Evolutionary conservation across 1,140 invertebrate genomes (phyloP).

Genomic region (Brachionus rotundiformis): DNA sequence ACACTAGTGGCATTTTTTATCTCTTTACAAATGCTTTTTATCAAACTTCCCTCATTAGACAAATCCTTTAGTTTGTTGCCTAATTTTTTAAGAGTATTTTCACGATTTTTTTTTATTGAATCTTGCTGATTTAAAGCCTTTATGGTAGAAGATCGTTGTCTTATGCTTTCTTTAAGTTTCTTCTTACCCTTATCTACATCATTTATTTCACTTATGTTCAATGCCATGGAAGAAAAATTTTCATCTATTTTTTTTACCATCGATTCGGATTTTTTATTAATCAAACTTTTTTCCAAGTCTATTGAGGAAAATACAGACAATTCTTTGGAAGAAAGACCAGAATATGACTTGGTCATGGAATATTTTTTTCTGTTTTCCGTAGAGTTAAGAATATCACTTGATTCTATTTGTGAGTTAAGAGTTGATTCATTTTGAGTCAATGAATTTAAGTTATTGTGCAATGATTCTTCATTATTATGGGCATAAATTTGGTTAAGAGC

Average conservation of each 20-base stretch:
- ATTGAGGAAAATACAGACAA: neutral
- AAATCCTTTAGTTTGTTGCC: constrained; percentile 37
- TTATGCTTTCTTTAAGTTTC: neutral
- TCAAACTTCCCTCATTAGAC: constrained; percentile 31
- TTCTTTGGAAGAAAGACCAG: constrained; percentile 27
- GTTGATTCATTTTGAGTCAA: constrained; percentile 1
- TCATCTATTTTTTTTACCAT: neutral
- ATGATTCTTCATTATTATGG: constrained; percentile 16
- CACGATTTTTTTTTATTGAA: neutral
- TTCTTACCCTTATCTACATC: constrained; percentile 13
- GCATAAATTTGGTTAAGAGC: constrained; percentile 13
- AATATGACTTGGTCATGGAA: constrained; percentile 26
- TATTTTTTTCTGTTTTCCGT: constrained; percentile 20
- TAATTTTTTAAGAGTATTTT: constrained; percentile 38
- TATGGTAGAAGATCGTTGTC: constrained; percentile 16
- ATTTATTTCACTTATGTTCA: constrained; percentile 47
- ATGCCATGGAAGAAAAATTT: constrained; percentile 16
- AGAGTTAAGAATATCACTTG: constrained; percentile 34
- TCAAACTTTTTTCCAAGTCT: neutral
- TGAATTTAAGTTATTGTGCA: constrained; percentile 4
- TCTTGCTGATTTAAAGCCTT: constrained; percentile 37
- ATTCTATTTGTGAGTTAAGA: constrained; percentile 5
- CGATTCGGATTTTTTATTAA: constrained; percentile 19
- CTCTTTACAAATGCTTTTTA: constrained; percentile 47
- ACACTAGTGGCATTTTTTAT: constrained; percentile 45